These are phyloP conservation scores for Parnassius orleans DNA, from an alignment of 2,888 invertebrate species.

Conservation along the genomic window DNA sequence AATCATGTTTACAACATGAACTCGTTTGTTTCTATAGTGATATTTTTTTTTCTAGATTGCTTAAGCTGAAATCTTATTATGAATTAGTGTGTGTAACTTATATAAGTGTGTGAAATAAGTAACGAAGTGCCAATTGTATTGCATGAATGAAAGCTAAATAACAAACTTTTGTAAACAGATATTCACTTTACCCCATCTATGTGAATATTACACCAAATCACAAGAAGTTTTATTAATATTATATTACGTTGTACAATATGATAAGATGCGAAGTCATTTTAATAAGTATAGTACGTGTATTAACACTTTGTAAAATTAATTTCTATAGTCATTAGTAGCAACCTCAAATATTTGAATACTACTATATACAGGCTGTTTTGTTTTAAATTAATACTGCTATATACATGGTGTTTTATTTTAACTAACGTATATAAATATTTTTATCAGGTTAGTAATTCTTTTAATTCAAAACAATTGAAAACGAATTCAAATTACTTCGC, in stretches of 20 bases:
- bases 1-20: too few species aligned
- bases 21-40: too few species aligned
- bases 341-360: conserved; percentile 31
- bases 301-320: conserved; percentile 8
- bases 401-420: not conserved
- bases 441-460: too few species aligned
- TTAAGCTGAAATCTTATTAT: too few species aligned
- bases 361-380: too few species aligned
- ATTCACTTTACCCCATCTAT: conserved; percentile 6
- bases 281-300: conserved; percentile 2
- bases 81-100: not conserved
- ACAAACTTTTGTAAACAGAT: conserved; percentile 1
- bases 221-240: conserved; percentile 3
- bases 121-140: conserved; percentile 8
- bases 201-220: not conserved
- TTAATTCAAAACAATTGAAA: too few species aligned
- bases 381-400: not conserved
- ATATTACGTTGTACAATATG: conserved; percentile 7
- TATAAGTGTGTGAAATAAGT: not conserved
- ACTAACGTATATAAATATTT: too few species aligned
- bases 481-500: too few species aligned
- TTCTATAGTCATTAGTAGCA: conserved; percentile 20
- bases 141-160: not conserved
- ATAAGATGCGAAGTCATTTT: conserved; percentile 8
- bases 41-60: too few species aligned